phyloP scores from a whole-genome alignment of 2,888 invertebrate species.

The Ceratothoa steindachneri region DNA sequence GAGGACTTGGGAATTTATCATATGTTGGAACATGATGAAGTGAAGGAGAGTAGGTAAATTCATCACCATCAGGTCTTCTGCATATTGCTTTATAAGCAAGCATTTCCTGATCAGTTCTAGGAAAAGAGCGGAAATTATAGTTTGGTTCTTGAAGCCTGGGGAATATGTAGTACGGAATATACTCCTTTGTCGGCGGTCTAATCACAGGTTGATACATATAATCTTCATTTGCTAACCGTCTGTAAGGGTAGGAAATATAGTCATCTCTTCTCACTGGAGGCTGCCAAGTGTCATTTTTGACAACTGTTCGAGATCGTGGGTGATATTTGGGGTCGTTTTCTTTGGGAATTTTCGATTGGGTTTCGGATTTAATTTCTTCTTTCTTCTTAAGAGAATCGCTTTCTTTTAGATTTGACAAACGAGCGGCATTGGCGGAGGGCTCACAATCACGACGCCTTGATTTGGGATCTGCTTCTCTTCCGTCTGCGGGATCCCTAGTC shows the following conservation, averaged over 20 bases:
- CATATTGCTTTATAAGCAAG: background rate
- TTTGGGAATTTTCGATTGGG: background rate
- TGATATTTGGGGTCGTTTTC: constrained; percentile 6
- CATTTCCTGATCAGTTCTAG: background rate
- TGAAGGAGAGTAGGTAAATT: background rate
- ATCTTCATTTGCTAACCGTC: constrained; percentile 5
- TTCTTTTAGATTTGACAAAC: constrained; percentile 18
- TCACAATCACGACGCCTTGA: constrained; percentile 28
- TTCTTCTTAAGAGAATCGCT: constrained; percentile 25
- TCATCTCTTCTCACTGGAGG: background rate
- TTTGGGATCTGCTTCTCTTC: constrained; percentile 31
- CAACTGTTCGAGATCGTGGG: constrained; percentile 5
- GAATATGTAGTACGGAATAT: background rate
- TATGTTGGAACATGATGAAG: background rate
- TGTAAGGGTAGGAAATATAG: background rate
- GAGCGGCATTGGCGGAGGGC: constrained; percentile 22
- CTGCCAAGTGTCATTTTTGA: background rate
- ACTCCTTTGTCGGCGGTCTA: background rate
- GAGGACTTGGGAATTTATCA: background rate
- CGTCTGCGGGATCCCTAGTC: constrained; percentile 2
- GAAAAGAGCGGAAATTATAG: background rate
- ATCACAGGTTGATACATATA: background rate
- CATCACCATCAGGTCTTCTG: constrained; percentile 2
- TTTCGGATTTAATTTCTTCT: background rate
- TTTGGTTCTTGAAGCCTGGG: background rate